Evolutionary conservation across 2,797 vertebrate genomes (phyloP).

Genomic region (Staurois parvus): DNA sequence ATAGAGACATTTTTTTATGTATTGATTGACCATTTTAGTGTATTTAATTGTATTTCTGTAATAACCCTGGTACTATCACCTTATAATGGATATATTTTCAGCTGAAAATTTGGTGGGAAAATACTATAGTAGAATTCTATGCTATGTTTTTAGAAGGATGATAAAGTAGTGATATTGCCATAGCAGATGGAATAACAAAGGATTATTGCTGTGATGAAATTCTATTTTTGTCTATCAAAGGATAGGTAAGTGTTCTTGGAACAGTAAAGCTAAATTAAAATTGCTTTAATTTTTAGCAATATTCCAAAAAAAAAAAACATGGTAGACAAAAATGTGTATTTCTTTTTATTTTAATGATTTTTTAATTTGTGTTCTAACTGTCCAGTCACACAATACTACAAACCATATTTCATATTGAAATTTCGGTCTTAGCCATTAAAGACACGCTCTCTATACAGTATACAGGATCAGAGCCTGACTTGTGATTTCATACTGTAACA

Average conservation of each 20-base stretch:
- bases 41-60: constrained; percentile 39
- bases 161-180: constrained; percentile 29
- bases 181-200: constrained; percentile 15
- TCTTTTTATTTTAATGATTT: neutral
- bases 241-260: neutral
- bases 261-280: neutral
- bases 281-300: neutral
- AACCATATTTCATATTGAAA: neutral
- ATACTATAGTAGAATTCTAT: neutral
- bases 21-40: neutral
- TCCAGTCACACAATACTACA: neutral
- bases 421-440: neutral
- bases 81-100: constrained; percentile 8
- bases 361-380: neutral
- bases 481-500: neutral
- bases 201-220: constrained; percentile 44
- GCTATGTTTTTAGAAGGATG: constrained; percentile 11
- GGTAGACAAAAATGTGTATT: neutral
- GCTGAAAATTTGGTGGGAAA: neutral
- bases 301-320: neutral
- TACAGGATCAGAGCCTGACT: constrained; percentile 6
- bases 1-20: neutral
- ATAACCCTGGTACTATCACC: constrained; percentile 5
- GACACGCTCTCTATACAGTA: neutral
- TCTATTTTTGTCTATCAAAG: constrained; percentile 4